Evolutionary conservation across 2,888 invertebrate genomes (phyloP), one percentile per base, ranked within the genome.

Genomic region (Galerucella nymphaeae): DNA sequence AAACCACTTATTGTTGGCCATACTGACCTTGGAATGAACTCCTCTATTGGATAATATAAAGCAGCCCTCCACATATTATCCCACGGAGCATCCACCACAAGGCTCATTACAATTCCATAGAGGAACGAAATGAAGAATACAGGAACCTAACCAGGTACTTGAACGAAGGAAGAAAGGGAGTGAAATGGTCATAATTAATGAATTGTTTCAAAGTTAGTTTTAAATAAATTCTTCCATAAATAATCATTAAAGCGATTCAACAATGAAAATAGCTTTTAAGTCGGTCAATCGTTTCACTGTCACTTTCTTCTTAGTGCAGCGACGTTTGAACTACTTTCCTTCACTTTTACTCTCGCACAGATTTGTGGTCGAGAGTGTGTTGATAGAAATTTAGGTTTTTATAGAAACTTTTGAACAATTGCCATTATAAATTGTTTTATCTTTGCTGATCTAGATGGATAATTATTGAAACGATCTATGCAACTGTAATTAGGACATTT

Each of bases 291-390:
- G 42, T 62, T 62, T 62, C 42, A 62, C 61, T 62, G 61, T 62
- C 61, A 62, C 61, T 62, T 62, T 62, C 61, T 62, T 62, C 42
- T 23, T 41, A 42, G 61, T 62, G 61, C 61, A 41, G 13, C 61
- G 10, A 62, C 61, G 20, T 42, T 62, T 42, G 59, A 16, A 59
- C 59, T 59, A 59, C 59, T 59, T 59, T 59, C 59, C 18, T 59
- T 14, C 59, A 59, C 59, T 59, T 59, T 59, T 59, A 59, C 59
- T 59, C 59, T 59, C 59, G 59, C 59, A 59, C 59, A 59, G 59
- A 42, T 62, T 62, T 62, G 41, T 62, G 61, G 61, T 42, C 41
- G 18, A 42, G 18, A 59, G 30, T 30, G 38, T 59, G 30, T 62
- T 42, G 42, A 42, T 62, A 62, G 38, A 30, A 61, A 61, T 61